phyloP scores from a whole-genome alignment of 2,113 vertebrate species.

The Siphamia tubifer region DNA sequence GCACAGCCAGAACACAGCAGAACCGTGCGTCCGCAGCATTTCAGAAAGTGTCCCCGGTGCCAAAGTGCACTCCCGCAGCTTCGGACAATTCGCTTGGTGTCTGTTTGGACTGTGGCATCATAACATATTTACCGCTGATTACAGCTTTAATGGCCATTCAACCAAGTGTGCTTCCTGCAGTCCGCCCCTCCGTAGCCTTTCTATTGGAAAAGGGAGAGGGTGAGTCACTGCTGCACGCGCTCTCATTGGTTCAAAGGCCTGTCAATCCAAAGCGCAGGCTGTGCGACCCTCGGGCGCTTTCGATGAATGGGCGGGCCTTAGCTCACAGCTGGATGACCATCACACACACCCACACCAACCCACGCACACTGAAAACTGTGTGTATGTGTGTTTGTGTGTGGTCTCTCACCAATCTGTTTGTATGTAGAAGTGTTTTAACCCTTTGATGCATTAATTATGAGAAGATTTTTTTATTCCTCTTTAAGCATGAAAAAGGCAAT shows the following conservation, averaged over 20 bases:
- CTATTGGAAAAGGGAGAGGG: conserved; percentile 72
- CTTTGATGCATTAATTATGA: no score
- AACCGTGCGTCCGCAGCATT: neutral
- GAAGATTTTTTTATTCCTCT: no score
- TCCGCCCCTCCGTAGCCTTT: conserved; percentile 66
- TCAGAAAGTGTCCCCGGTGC: neutral
- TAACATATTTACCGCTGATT: conserved; percentile 57
- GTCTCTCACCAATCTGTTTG: no score
- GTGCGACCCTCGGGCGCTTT: conserved; percentile 32
- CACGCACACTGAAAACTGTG: neutral
- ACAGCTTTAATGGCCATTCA: conserved; percentile 76
- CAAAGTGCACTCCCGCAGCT: neutral
- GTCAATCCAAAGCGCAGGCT: conserved; percentile 37
- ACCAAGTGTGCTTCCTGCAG: conserved; percentile 78
- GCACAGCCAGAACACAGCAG: neutral
- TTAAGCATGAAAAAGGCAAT: no score
- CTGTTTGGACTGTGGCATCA: conserved; percentile 55
- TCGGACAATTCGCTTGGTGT: conserved; percentile 4
- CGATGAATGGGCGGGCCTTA: conserved; percentile 62
- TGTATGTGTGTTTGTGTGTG: no score
- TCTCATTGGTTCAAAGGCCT: conserved; percentile 73
- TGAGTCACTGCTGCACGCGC: conserved; percentile 59
- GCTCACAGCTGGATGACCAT: conserved; percentile 56
- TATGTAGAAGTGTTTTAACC: no score
- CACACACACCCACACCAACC: neutral